Evolutionary conservation across 2,888 invertebrate species (phyloP).

Genomic region (Nebria brevicollis): DNA sequence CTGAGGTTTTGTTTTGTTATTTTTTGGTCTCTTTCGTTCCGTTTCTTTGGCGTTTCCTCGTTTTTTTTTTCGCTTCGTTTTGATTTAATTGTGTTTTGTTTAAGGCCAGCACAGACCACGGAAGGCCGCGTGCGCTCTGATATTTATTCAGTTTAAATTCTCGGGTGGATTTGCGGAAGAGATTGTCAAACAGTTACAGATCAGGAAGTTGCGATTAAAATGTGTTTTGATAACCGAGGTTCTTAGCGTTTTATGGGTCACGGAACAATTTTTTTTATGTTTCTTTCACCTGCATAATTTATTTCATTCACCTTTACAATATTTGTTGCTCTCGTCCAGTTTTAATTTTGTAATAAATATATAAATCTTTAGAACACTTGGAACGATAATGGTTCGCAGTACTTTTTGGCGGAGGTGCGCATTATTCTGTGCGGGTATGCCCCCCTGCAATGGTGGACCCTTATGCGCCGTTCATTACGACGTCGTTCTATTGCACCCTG

Average conservation of each 20-base stretch:
- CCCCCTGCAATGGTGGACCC: slow-evolving; percentile 3
- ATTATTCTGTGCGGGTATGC: background rate
- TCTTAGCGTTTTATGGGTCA: background rate
- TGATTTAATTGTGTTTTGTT: background rate
- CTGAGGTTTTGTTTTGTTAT: background rate
- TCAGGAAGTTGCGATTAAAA: background rate
- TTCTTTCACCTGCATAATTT: background rate
- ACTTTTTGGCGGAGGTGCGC: slow-evolving; percentile 4
- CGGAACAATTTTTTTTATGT: background rate
- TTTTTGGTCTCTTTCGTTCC: slow-evolving; percentile 2
- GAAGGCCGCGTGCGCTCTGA: background rate
- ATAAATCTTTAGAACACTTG: too few species aligned
- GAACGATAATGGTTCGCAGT: background rate
- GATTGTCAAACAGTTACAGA: background rate
- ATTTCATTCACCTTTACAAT: too few species aligned
- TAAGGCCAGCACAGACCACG: background rate
- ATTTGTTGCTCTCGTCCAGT: too few species aligned
- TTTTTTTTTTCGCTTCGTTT: slow-evolving; percentile 23
- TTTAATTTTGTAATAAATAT: too few species aligned
- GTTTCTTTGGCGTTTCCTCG: slow-evolving; percentile 3
- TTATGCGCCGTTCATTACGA: slow-evolving; percentile 36
- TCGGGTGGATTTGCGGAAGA: background rate
- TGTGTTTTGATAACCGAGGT: background rate
- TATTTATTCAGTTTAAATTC: slow-evolving; percentile 1
- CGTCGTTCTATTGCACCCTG: slow-evolving; percentile 25